Evolutionary conservation across 2,797 vertebrate genomes (phyloP), one percentile per base, ranked within the genome.

Genomic region (Gymnothorax javanicus): DNA sequence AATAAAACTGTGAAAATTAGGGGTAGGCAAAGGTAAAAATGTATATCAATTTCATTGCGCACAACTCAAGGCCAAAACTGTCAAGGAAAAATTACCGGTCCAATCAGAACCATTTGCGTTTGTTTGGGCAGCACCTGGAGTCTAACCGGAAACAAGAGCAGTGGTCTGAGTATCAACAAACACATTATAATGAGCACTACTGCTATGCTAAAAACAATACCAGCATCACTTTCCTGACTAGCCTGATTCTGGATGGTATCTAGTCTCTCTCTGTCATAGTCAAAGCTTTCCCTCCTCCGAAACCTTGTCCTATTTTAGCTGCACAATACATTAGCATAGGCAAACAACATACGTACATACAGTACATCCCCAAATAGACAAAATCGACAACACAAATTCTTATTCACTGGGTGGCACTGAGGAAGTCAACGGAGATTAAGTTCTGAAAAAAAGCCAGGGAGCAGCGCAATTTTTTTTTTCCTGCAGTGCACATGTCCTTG

Each of bases 291-390:
- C 84, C 0, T 27, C 58, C 56, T 57, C 25, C 8, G 67, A 54
- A 86, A 86, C 83, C 8, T 27, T 59, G 75, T 87, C 86, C 87
- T 90, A 88, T 89, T 91, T 89, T 90, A 89, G 88, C 85, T 56
- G 17, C 52, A 67, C 83, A 84, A 84, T 90, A 89, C 89, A 90
- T 87, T 84, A 87, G 88, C 62, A 67, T 85, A 86, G 88, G 85
- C 85, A 88, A 82, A 85, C 81, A 84, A 71, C 67, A 75, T 54
- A 81, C 86, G 25, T 71, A 11, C 11, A 27, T 23, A 67, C 7
- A 25, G 0, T 4, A 25, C 11, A 73, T 27, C 15, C 69, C 69
- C 11, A 13, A 73, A 33, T 33, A 25, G 33, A 33, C 62, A 13
- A 75, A 75, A 43, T 15, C 5, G 11, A 13, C 73, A 43, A 50